Evolutionary conservation across 2,797 vertebrate genomes (phyloP), one percentile per base, ranked within the genome.

Genomic region (Australoheros facetus): DNA sequence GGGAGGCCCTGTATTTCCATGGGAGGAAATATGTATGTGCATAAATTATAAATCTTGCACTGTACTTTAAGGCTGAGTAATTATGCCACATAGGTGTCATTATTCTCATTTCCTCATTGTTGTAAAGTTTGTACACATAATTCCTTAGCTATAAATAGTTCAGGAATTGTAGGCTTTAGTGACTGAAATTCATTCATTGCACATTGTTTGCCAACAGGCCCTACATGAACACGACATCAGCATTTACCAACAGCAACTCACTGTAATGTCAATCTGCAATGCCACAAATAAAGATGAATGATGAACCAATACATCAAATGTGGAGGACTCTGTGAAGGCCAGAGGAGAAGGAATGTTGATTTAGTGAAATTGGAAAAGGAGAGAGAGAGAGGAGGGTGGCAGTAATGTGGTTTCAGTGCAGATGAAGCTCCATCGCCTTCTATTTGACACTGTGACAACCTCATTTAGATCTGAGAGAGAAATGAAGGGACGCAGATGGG

Each of bases 401-500:
- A 26, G 70, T 77, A 56, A 79, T 42, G 72, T 54, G 55, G 39
- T 32, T 72, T 77, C 76, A 74, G 66, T 34, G 66, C 58, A 80
- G 82, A 77, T 80, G 74, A 78, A 77, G 62, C 77, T 77, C 77
- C 77, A 75, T 88, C 87, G 85, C 57, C 79, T 57, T 78, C 75
- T 75, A 7, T 75, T 81, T 72, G 85, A 88, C 85, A 82, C 62
- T 66, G 72, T 84, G 87, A 86, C 81, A 87, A 26, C 73, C 83
- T 86, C 56, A 71, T 87, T 87, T 83, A 85, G 72, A 84, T 74
- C 5, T 56, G 70, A 83, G 73, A 55, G 75, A 73, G 72, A 32
- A 79, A 73, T 79, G 73, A 78, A 28, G 26, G 23, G 30, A 57
- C 9, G 7, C 56, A 60, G 71, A 81, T 75, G 73, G 69, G 54